These are phyloP conservation scores for Fringilla coelebs DNA, from an alignment of 2,797 vertebrate genomes.

Conservation along the genomic window DNA sequence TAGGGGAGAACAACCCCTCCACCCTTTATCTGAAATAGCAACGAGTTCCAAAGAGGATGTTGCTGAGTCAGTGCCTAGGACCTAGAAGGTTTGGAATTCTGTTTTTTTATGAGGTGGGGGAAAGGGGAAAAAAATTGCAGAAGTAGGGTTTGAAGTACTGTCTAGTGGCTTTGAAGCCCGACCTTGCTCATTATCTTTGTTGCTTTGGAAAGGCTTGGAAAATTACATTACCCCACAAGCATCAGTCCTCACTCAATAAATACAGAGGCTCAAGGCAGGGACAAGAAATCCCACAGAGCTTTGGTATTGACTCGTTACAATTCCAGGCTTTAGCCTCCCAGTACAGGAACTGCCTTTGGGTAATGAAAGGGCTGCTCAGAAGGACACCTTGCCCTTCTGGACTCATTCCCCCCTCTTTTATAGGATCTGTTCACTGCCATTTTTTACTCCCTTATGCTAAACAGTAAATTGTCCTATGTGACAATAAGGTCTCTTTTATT, in stretches of 20 bases:
- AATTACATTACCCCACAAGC: constrained; percentile 72
- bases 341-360: constrained; percentile 6
- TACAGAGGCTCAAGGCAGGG: constrained; percentile 11
- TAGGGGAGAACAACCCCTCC: background rate
- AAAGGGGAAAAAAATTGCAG: fast-evolving
- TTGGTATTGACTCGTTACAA: constrained; percentile 62
- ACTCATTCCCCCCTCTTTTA: background rate
- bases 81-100: background rate
- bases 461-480: background rate
- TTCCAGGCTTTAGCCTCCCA: constrained; percentile 22
- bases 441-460: background rate
- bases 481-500: background rate
- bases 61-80: background rate
- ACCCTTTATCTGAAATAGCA: background rate
- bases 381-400: constrained; percentile 11
- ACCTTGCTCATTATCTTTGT: constrained; percentile 78
- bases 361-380: background rate
- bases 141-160: background rate
- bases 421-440: background rate
- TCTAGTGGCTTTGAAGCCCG: constrained; percentile 59
- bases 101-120: background rate
- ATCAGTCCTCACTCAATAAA: constrained; percentile 62
- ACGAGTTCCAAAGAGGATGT: background rate
- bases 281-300: constrained; percentile 7
- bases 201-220: constrained; percentile 65